A percentile compares a stretch with the other conserved stretches of the same genome.
phyloP scores from a whole-genome alignment of 2,888 invertebrate species.

The Polymixis lichenea region DNA sequence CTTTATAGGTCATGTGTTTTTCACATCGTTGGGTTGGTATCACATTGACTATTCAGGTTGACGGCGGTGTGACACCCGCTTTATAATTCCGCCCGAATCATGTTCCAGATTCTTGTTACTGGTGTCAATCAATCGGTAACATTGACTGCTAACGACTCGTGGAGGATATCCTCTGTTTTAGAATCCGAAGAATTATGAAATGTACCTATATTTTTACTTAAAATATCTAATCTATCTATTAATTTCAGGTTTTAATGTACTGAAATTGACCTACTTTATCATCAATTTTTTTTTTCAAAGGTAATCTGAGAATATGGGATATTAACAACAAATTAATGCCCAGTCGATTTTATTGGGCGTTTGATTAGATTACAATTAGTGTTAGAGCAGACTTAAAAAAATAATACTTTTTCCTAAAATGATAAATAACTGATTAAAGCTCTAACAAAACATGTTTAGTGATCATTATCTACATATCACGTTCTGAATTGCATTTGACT shows the following conservation, averaged over 20 bases:
- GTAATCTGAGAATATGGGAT: conserved; percentile 17
- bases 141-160: neutral
- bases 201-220: neutral
- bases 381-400: neutral
- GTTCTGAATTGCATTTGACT: neutral
- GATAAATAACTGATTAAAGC: neutral
- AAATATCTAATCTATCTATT: conserved; percentile 25
- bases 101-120: conserved; percentile 42
- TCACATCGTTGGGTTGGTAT: conserved; percentile 2
- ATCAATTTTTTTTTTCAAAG: conserved; percentile 11
- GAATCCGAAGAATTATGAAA: neutral
- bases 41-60: conserved; percentile 24
- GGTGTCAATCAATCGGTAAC: conserved; percentile 43
- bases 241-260: conserved; percentile 24
- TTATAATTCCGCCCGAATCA: conserved; percentile 54
- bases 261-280: conserved; percentile 31
- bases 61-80: conserved; percentile 34
- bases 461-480: neutral
- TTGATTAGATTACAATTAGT: conserved; percentile 44
- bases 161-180: neutral
- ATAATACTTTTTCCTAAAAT: neutral
- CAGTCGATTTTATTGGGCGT: neutral
- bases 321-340: conserved; percentile 12
- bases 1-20: conserved; percentile 35
- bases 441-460: conserved; percentile 1